Conservation (phyloP, 2,888 invertebrate genomes). For the Druceiella hillmani region DNA sequence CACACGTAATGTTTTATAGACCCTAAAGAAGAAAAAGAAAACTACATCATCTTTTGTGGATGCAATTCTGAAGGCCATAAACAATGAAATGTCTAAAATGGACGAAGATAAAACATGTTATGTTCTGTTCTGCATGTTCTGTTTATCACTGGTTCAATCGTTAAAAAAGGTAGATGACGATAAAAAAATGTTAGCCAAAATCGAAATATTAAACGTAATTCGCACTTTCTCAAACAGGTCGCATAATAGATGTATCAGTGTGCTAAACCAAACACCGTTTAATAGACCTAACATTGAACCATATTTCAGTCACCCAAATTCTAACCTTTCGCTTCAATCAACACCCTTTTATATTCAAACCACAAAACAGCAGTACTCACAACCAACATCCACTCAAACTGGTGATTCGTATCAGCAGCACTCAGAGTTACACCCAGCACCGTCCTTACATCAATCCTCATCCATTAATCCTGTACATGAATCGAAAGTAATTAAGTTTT, state of each 20-base stretch:
- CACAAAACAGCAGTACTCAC: conserved; percentile 14
- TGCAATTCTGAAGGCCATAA: too few species aligned
- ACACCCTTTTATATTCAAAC: conserved; percentile 10
- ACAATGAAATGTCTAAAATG: too few species aligned
- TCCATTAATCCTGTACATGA: conserved; percentile 13
- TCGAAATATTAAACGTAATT: too few species aligned
- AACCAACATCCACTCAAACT: conserved; percentile 11
- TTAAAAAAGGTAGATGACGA: too few species aligned
- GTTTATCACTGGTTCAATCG: too few species aligned
- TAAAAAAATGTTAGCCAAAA: too few species aligned
- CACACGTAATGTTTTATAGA: too few species aligned
- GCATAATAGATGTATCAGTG: conserved; percentile 6
- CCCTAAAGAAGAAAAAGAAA: too few species aligned
- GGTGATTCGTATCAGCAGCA: conserved; percentile 12
- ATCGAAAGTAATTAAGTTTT: conserved; percentile 5
- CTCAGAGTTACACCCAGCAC: conserved; percentile 9
- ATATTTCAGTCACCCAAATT: conserved; percentile 12
- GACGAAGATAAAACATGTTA: too few species aligned
- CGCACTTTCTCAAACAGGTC: background rate
- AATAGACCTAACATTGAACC: conserved; percentile 12
- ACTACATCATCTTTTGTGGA: too few species aligned
- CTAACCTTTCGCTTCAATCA: conserved; percentile 10
- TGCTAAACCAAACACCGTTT: conserved; percentile 13
- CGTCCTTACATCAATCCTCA: conserved; percentile 11
- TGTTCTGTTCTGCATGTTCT: too few species aligned